Conservation (phyloP, 2,113 vertebrate species). For the Leptobrachium ailaonicum region DNA sequence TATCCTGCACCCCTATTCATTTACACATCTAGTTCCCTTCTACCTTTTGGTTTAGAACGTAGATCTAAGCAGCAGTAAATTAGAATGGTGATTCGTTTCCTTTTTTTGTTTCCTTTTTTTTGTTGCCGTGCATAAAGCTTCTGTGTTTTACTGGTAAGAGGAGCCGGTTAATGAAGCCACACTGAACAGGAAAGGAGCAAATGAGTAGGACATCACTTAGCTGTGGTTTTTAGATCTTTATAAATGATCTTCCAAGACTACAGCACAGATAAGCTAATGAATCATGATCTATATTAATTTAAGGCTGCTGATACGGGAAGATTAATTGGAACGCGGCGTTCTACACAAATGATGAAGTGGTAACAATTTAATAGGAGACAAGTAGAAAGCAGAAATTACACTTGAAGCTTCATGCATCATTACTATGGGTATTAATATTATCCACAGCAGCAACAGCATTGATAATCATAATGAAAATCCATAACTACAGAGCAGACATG, state of each 20-base stretch:
- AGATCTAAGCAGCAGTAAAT: constrained; percentile 10
- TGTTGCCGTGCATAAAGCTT: constrained; percentile 19
- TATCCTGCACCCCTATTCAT: no score
- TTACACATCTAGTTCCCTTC: not conserved
- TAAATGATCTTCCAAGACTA: constrained; percentile 96
- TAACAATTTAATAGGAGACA: constrained; percentile 97
- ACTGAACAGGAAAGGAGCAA: constrained; percentile 48
- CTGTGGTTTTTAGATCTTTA: constrained; percentile 86
- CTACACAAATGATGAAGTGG: constrained; percentile 98
- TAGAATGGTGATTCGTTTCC: constrained; percentile 9
- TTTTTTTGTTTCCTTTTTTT: not conserved
- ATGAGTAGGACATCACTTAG: constrained; percentile 75
- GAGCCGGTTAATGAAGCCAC: constrained; percentile 41
- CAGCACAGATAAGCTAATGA: constrained; percentile 98
- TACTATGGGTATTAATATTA: constrained; percentile 98
- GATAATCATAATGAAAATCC: constrained; percentile 99
- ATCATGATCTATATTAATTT: constrained; percentile 96
- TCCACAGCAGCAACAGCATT: constrained; percentile 82
- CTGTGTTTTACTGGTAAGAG: constrained; percentile 14
- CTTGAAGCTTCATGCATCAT: constrained; percentile 99
- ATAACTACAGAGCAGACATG: constrained; percentile 95
- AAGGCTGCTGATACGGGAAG: constrained; percentile 85
- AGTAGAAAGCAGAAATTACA: constrained; percentile 95
- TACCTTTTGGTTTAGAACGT: no score
- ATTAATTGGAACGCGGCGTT: constrained; percentile 97